Conservation (phyloP, 2,113 vertebrate species). For the Alexandromys fortis region DNA sequence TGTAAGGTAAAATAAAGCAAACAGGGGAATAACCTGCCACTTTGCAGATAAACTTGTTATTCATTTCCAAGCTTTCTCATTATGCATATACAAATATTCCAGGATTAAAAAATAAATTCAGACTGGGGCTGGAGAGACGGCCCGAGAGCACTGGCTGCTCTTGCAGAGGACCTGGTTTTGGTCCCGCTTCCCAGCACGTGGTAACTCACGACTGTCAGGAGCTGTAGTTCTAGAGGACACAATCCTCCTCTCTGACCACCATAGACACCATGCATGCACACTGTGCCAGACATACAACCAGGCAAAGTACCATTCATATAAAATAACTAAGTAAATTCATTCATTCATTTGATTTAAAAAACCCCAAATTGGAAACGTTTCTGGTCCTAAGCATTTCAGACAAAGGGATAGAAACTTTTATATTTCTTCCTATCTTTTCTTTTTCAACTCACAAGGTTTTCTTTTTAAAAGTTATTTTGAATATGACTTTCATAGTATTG, state of each 20-base stretch:
- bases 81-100: not conserved
- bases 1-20: not conserved
- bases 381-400: not conserved
- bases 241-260: not conserved
- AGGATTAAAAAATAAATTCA: not conserved
- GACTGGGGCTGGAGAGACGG: not conserved
- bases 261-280: not conserved
- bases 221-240: too few species aligned
- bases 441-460: not conserved
- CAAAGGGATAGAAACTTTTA: not conserved
- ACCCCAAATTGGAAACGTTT: not conserved
- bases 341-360: not conserved
- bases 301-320: not conserved
- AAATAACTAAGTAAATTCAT: not conserved
- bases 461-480: not conserved
- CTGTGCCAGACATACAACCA: too few species aligned
- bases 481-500: not conserved
- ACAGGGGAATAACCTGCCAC: not conserved
- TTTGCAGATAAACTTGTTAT: not conserved
- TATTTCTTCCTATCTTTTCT: not conserved
- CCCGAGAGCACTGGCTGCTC: not conserved
- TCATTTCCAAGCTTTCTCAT: not conserved
- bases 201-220: not conserved
- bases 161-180: not conserved
- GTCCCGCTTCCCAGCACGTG: not conserved